These are phyloP conservation scores for Mastomys natalensis DNA, from an alignment of 2,113 vertebrate species.

Conservation along the genomic window DNA sequence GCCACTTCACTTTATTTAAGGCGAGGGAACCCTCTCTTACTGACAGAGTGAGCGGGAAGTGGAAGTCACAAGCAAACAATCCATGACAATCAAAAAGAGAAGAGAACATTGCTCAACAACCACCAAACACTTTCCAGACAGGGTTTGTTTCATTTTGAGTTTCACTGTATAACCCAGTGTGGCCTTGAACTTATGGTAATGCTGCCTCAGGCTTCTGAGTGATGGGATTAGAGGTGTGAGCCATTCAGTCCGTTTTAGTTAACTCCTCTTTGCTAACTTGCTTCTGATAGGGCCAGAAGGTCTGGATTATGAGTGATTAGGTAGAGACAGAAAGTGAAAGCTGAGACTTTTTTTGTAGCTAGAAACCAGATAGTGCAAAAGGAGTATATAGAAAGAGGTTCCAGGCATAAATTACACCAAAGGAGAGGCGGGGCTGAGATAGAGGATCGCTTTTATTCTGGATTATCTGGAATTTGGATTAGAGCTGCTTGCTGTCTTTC, in stretches of 20 bases:
- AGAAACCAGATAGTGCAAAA: background rate
- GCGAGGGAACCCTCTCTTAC: background rate
- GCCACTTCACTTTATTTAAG: background rate
- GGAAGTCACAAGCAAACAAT: background rate
- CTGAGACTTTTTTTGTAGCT: background rate
- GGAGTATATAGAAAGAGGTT: background rate
- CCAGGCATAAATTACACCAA: rapidly evolving
- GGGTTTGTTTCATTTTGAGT: background rate
- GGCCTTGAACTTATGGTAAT: background rate
- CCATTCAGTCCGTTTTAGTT: background rate
- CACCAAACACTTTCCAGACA: background rate
- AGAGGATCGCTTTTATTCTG: background rate
- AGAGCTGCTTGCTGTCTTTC: rapidly evolving
- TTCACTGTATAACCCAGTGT: background rate
- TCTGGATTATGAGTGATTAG: background rate
- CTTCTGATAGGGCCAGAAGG: background rate
- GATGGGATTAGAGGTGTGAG: background rate
- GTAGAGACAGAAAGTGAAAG: slow-evolving; percentile 46
- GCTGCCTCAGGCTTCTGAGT: background rate
- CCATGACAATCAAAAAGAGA: background rate
- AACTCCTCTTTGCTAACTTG: background rate
- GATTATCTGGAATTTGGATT: background rate
- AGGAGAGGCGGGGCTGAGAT: background rate
- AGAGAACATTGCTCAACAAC: background rate
- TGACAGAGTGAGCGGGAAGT: background rate